Conservation (phyloP, 37 sponge, comb jelly and placozoan genomes). For the Mnemiopsis leidyi region DNA sequence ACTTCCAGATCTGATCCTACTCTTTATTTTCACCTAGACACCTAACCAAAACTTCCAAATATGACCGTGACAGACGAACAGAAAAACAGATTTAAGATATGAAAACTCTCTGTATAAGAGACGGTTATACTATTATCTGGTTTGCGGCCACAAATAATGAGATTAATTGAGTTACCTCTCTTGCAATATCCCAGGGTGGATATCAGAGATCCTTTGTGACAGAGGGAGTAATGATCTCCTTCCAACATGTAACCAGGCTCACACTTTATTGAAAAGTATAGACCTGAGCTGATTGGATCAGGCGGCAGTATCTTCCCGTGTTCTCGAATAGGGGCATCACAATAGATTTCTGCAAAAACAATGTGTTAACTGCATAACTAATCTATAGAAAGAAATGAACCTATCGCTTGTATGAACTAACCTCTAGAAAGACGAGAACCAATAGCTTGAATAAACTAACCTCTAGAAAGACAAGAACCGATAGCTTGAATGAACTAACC, state of each 20-base stretch:
- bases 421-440: no score
- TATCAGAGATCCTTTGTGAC: background rate
- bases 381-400: background rate
- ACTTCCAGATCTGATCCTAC: no score
- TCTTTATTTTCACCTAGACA: no score
- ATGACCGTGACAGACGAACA: no score
- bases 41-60: no score
- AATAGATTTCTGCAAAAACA: background rate
- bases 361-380: no score
- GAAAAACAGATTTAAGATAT: no score
- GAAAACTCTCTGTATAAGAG: no score
- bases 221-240: background rate
- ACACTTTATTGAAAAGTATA: background rate
- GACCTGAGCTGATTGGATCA: background rate
- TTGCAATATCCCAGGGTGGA: background rate
- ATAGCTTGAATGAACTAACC: background rate
- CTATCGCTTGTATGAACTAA: background rate
- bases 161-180: no score
- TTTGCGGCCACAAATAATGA: no score
- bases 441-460: background rate
- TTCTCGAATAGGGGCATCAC: background rate
- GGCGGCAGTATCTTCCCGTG: background rate
- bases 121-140: no score
- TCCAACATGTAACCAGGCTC: background rate
- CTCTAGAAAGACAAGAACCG: background rate